Evolutionary conservation across 2,888 invertebrate genomes (phyloP).

Genomic region (Hecatera dysodea): DNA sequence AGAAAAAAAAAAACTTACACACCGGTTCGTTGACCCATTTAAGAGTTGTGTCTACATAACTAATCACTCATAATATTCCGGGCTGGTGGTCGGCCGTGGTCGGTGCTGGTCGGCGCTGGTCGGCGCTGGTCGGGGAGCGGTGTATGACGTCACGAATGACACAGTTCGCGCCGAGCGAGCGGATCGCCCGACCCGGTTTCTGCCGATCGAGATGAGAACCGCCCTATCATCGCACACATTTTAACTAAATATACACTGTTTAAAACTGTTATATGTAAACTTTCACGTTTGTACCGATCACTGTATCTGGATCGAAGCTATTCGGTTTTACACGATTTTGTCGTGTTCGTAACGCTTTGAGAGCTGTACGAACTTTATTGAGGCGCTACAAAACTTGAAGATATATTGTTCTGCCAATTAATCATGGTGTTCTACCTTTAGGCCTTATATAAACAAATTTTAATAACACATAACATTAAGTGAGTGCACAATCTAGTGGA

Average conservation of each 20-base stretch:
- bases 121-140: slow-evolving; percentile 31
- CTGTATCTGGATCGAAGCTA: slow-evolving; percentile 26
- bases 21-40: slow-evolving; percentile 67
- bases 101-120: slow-evolving; percentile 43
- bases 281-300: slow-evolving; percentile 37
- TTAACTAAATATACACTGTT: slow-evolving; percentile 67
- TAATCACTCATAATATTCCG: slow-evolving; percentile 65
- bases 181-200: slow-evolving; percentile 73
- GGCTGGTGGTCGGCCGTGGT: slow-evolving; percentile 32
- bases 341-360: background rate
- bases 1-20: slow-evolving; percentile 47
- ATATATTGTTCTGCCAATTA: background rate
- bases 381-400: background rate
- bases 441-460: background rate
- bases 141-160: slow-evolving; percentile 78
- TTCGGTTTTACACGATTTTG: slow-evolving; percentile 1
- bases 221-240: slow-evolving; percentile 65
- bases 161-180: slow-evolving; percentile 71
- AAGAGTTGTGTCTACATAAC: slow-evolving; percentile 61
- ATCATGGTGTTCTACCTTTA: background rate
- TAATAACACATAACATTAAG: background rate
- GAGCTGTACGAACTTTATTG: background rate
- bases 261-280: slow-evolving; percentile 59
- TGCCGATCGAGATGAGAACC: slow-evolving; percentile 64
- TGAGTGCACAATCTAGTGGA: background rate